A percentile compares a stretch with the other conserved stretches of the same genome.
phyloP scores from a whole-genome alignment of 1,140 invertebrate genomes.

The Drosophila aff. region DNA sequence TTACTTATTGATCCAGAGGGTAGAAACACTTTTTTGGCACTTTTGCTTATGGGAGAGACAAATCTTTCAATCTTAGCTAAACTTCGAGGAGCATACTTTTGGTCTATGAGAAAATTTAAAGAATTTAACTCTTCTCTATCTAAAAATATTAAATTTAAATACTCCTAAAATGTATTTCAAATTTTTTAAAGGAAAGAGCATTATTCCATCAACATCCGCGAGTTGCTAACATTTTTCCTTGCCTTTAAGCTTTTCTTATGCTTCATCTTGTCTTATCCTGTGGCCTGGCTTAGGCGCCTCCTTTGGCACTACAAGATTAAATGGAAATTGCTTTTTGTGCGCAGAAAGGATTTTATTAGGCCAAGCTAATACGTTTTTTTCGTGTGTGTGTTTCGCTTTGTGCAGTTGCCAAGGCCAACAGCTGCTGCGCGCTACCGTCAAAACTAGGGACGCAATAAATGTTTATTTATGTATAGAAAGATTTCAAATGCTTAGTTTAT shows the following conservation, averaged over 20 bases:
- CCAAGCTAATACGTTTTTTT: conserved; percentile 34
- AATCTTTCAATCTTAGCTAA: neutral
- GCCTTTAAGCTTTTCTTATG: conserved; percentile 29
- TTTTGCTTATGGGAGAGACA: neutral
- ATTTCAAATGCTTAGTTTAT: conserved; percentile 10
- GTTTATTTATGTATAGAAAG: conserved; percentile 17
- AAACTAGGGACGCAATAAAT: conserved; percentile 19
- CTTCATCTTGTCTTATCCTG: conserved; percentile 25
- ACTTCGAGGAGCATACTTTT: neutral
- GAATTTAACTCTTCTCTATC: too few species aligned
- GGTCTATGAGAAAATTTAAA: neutral
- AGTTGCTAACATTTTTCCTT: neutral
- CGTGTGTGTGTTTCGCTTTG: neutral
- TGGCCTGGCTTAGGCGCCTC: conserved; percentile 17
- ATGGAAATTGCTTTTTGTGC: conserved; percentile 67
- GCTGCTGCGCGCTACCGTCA: conserved; percentile 37
- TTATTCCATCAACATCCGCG: neutral
- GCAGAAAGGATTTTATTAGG: conserved; percentile 50
- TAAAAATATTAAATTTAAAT: neutral
- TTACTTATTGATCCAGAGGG: conserved; percentile 29
- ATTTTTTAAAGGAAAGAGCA: conserved; percentile 9
- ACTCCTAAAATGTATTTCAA: neutral
- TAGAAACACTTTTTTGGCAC: conserved; percentile 2
- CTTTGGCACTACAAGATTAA: conserved; percentile 45
- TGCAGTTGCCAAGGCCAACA: conserved; percentile 47